phyloP scores from a whole-genome alignment of 2,113 vertebrate species.

The Ahaetulla prasina region DNA sequence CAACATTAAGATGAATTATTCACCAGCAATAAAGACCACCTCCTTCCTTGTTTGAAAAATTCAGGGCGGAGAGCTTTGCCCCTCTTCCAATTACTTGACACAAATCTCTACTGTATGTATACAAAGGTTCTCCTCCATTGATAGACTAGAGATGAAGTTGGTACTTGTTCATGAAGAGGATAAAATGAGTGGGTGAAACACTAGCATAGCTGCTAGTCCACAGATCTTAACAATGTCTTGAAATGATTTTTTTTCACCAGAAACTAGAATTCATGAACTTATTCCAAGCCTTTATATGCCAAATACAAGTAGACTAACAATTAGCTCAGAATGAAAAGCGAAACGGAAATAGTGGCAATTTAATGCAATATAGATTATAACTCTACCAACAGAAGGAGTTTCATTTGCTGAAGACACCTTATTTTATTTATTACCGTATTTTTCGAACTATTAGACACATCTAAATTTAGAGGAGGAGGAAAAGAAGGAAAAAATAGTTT shows the following conservation, averaged over 20 bases:
- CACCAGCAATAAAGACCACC: background rate
- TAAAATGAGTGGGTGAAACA: background rate
- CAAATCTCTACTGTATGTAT: background rate
- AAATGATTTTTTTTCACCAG: background rate
- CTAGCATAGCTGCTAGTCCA: background rate
- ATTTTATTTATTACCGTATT: background rate
- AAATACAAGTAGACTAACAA: background rate
- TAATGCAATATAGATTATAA: background rate
- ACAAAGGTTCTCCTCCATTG: background rate
- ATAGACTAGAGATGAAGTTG: background rate
- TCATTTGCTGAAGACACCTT: background rate
- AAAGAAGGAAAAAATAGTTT: too few species aligned
- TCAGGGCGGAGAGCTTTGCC: background rate
- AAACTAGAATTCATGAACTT: background rate
- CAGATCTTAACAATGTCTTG: background rate
- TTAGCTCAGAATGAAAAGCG: background rate
- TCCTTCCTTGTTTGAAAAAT: background rate
- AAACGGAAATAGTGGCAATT: background rate
- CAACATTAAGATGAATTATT: background rate
- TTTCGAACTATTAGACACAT: too few species aligned
- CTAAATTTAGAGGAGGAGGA: too few species aligned
- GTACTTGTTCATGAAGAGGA: background rate
- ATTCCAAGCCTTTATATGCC: background rate
- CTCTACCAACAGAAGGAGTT: background rate
- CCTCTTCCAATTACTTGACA: background rate